Evolutionary conservation across 2,888 invertebrate genomes (phyloP), one percentile per base, ranked within the genome.

Genomic region (Melieria picta): DNA sequence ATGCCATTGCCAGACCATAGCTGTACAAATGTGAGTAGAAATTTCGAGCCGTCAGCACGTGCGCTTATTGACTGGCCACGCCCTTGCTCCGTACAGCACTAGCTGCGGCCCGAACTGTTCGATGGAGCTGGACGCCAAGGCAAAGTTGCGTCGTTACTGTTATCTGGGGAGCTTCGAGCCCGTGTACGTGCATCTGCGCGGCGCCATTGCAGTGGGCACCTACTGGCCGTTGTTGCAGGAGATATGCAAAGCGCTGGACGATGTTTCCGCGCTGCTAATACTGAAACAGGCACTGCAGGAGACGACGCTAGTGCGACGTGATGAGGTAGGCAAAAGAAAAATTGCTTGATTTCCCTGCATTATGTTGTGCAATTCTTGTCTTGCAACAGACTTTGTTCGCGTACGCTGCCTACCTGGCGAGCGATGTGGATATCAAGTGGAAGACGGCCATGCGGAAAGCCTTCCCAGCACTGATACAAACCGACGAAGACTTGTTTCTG

Each of bases 401-500:
- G 4, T 80, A 83, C 68, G 86, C 85, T 10, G 75, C 79, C 5
- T 85, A 81, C 57, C 75, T 86, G 11, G 74, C 77, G 4, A 73
- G 77, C 7, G 72, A 75, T 1, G 64, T 62, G 0, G 77, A 82
- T 11, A 75, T 76, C 0, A 72, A 77, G 48, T 75, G 75, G 46
- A 83, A 82, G n/a, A 79, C 74, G 0, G n/a, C 73, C 3, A 74
- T 83, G 50, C 80, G 83, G 1, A 69, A 66, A 3, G 73, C 74
- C 7, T 80, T 86, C 48, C 71, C 79, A 1, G 45, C 72, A 7
- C 65, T 81, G 5, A 77, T 85, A 6, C 63, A 42, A 55, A 76
- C 68, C 4, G 83, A 81, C 4, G 77, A 79, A 46, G 85, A 86
- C 30, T 69, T 86, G 16, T 81, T 86, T 50, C 57, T 81, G 4